Conservation (phyloP, 2,797 vertebrate species). For the Anas georgica region DNA sequence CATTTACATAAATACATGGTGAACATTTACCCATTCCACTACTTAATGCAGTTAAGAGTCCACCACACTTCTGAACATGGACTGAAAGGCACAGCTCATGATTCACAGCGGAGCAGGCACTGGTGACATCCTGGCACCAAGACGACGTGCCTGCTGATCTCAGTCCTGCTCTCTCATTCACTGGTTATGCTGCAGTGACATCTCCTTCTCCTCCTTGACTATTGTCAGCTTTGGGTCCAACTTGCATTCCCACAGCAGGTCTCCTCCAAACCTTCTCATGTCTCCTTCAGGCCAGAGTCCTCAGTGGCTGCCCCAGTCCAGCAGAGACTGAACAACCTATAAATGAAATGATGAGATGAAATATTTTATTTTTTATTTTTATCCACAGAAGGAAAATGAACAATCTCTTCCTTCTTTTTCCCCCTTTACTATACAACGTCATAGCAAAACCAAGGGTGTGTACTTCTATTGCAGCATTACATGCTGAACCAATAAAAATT, state of each 20-base stretch:
- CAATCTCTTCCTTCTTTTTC: background rate
- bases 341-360: background rate
- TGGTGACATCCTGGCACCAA: background rate
- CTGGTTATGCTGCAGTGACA: background rate
- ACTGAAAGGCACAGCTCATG: background rate
- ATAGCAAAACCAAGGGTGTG: background rate
- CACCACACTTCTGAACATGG: background rate
- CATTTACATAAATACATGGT: background rate
- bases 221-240: background rate
- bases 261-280: background rate
- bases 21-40: background rate
- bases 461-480: background rate
- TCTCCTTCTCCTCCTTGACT: background rate
- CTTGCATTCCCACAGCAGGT: background rate
- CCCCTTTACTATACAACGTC: background rate
- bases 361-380: background rate
- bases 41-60: background rate
- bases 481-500: background rate
- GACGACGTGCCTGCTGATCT: background rate
- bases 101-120: background rate
- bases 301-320: background rate
- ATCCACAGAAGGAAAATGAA: background rate
- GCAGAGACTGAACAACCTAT: background rate
- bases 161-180: background rate
- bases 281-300: background rate